These are phyloP conservation scores for Liasis olivaceus DNA, from an alignment of 2,797 vertebrate species.

Conservation along the genomic window DNA sequence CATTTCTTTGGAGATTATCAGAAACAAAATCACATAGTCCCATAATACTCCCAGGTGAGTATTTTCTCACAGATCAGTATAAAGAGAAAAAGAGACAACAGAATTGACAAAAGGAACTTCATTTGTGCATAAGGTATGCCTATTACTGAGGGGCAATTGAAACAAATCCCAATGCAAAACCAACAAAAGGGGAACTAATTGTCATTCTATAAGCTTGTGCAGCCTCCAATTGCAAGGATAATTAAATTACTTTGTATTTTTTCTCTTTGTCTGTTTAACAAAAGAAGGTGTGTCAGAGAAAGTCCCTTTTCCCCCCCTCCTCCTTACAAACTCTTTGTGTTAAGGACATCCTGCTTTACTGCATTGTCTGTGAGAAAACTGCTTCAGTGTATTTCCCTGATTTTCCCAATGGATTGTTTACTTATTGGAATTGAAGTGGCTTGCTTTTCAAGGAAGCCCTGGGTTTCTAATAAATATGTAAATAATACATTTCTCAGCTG, in stretches of 20 bases:
- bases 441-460: constrained; percentile 72
- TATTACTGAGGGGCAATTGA: constrained; percentile 60
- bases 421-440: constrained; percentile 82
- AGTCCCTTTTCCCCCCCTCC: constrained; percentile 34
- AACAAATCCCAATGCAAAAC: constrained; percentile 56
- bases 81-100: neutral
- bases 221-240: constrained; percentile 69
- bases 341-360: constrained; percentile 66
- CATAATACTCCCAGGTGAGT: neutral
- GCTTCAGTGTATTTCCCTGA: constrained; percentile 64
- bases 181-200: constrained; percentile 73
- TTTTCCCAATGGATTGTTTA: constrained; percentile 81
- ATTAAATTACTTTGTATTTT: constrained; percentile 76
- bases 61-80: constrained; percentile 30
- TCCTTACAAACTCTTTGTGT: constrained; percentile 62
- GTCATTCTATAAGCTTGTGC: constrained; percentile 68
- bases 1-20: neutral
- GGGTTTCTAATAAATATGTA: constrained; percentile 88
- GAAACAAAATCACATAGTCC: neutral
- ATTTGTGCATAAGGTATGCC: constrained; percentile 54
- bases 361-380: constrained; percentile 73
- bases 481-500: constrained; percentile 71
- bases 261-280: constrained; percentile 63
- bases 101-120: constrained; percentile 45
- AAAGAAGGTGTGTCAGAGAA: constrained; percentile 55